Percentiles rank a stretch among this genome's conserved stretches.
These are phyloP conservation scores for Stramonita haemastoma DNA, from an alignment of 2,888 invertebrate species.

Conservation along the genomic window DNA sequence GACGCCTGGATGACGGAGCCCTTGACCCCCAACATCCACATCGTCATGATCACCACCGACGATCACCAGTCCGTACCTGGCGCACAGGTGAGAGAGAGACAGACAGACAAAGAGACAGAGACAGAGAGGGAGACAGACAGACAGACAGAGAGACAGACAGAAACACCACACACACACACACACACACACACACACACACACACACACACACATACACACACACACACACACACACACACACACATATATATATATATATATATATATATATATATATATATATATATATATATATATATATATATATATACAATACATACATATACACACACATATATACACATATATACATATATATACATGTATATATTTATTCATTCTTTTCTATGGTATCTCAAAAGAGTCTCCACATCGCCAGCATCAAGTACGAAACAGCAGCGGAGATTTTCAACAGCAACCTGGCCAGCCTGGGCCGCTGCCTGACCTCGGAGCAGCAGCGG, in stretches of 20 bases:
- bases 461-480: neutral
- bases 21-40: slow-evolving; percentile 44
- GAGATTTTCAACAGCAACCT: slow-evolving; percentile 36
- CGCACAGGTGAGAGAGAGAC: neutral
- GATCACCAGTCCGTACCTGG: neutral
- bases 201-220: no score
- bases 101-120: neutral
- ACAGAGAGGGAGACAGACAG: neutral
- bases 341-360: no score
- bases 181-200: neutral
- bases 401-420: neutral
- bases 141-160: no score
- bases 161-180: no score
- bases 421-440: neutral
- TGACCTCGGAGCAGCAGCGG: slow-evolving; percentile 40
- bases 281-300: slow-evolving; percentile 21
- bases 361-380: no score
- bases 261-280: slow-evolving; percentile 30
- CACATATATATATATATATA: slow-evolving; percentile 8
- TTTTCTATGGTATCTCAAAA: no score
- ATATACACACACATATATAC: neutral
- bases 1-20: slow-evolving; percentile 24
- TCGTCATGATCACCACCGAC: slow-evolving; percentile 45
- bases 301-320: no score
- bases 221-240: neutral